Conservation (phyloP, 2,113 vertebrate genomes). For the Oncorhynchus gorbuscha region DNA sequence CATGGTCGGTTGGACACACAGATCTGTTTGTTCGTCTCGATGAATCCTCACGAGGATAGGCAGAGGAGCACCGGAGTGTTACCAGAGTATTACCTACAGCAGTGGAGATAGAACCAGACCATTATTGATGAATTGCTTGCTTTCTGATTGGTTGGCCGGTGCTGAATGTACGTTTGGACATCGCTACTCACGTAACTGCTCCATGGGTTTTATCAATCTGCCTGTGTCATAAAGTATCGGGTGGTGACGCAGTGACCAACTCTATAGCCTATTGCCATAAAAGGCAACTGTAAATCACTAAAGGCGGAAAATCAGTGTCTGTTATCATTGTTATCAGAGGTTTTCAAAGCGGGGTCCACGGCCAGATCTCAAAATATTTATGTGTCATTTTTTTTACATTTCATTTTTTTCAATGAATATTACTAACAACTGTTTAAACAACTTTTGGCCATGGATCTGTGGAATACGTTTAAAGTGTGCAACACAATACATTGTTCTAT, state of each 20-base stretch:
- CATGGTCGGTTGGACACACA: slow-evolving; percentile 62
- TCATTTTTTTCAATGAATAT: too few relatives aligned
- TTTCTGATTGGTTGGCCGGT: slow-evolving; percentile 35
- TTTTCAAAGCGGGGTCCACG: too few relatives aligned
- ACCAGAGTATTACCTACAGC: slow-evolving; percentile 45
- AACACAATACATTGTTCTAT: too few relatives aligned
- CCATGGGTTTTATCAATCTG: slow-evolving; percentile 67
- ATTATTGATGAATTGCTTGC: slow-evolving; percentile 52
- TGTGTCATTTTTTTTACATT: too few relatives aligned
- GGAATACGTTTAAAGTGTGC: too few relatives aligned
- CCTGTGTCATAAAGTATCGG: slow-evolving; percentile 50
- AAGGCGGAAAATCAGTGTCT: background rate
- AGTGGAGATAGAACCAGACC: slow-evolving; percentile 32
- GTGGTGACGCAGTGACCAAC: slow-evolving; percentile 29
- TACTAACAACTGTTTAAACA: too few relatives aligned
- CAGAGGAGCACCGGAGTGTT: slow-evolving; percentile 56
- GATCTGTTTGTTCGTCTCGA: slow-evolving; percentile 54
- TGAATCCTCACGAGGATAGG: slow-evolving; percentile 57
- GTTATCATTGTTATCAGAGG: too few relatives aligned
- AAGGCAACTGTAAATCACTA: too few relatives aligned
- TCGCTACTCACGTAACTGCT: slow-evolving; percentile 47
- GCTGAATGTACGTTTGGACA: slow-evolving; percentile 52
- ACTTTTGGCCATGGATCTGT: too few relatives aligned
- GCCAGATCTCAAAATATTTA: too few relatives aligned
- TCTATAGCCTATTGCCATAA: background rate